Evolutionary conservation across 2,113 vertebrate species (phyloP).

Genomic region (Butorides virescens): DNA sequence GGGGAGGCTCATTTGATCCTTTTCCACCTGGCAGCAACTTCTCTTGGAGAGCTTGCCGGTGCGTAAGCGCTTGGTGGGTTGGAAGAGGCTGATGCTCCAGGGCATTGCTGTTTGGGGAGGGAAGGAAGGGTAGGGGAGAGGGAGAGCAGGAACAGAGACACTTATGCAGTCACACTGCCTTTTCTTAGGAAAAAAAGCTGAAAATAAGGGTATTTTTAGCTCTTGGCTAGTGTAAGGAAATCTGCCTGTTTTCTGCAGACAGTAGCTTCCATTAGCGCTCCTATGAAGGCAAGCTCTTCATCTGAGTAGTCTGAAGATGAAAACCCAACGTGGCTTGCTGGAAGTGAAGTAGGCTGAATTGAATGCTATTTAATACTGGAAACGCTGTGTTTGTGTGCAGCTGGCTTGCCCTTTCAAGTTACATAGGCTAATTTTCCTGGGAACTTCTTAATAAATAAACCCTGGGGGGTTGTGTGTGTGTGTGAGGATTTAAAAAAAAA

Average conservation of each 20-base stretch:
- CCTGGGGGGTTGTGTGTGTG: not conserved
- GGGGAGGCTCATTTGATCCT: not conserved
- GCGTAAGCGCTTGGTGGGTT: accelerated
- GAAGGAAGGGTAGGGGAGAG: not conserved
- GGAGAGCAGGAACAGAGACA: not conserved
- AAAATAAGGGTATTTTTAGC: not conserved
- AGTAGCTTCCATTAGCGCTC: not conserved
- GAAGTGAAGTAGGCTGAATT: not conserved
- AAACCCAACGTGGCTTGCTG: not conserved
- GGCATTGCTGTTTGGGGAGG: not conserved
- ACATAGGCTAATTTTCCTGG: not conserved
- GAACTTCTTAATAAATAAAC: not conserved
- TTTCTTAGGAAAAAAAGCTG: not conserved
- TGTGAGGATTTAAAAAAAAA: not conserved
- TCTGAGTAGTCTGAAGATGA: not conserved
- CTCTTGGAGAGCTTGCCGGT: not conserved
- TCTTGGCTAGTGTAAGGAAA: not conserved
- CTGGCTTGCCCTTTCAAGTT: not conserved
- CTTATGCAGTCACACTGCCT: not conserved
- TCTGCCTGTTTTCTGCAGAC: not conserved
- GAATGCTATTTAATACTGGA: not conserved
- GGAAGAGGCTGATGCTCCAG: not conserved
- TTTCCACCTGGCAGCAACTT: not conserved
- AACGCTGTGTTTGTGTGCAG: not conserved
- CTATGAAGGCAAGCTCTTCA: not conserved